These are phyloP conservation scores for Horisme vitalbata DNA, from an alignment of 2,888 invertebrate species.

Conservation along the genomic window DNA sequence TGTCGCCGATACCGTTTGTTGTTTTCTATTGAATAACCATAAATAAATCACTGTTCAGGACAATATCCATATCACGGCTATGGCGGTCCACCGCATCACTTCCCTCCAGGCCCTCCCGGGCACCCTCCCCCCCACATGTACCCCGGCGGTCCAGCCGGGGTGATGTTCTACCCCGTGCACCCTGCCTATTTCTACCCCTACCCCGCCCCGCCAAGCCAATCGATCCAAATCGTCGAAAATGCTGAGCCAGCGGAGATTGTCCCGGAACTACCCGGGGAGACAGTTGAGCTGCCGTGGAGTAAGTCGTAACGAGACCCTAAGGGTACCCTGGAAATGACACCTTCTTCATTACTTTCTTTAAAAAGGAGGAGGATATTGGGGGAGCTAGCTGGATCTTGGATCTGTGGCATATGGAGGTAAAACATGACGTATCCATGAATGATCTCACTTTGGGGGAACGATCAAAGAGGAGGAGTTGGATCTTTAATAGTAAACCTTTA, in stretches of 20 bases:
- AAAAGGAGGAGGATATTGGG: too few species aligned
- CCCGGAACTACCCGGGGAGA: constrained; percentile 73
- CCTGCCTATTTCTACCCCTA: constrained; percentile 74
- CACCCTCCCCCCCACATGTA: constrained; percentile 44
- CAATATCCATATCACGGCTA: constrained; percentile 65
- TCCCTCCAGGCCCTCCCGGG: constrained; percentile 43
- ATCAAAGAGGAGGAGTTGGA: too few species aligned
- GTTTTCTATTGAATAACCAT: constrained; percentile 25
- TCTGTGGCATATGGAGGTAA: too few species aligned
- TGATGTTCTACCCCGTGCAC: constrained; percentile 68
- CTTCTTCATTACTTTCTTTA: constrained; percentile 43
- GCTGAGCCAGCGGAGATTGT: constrained; percentile 52
- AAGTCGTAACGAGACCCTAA: constrained; percentile 51
- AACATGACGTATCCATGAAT: too few species aligned
- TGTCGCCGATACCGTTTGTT: background rate
- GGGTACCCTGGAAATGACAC: constrained; percentile 50
- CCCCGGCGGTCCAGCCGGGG: constrained; percentile 54
- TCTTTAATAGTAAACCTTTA: too few species aligned
- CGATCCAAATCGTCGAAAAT: constrained; percentile 54
- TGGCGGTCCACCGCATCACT: constrained; percentile 57
- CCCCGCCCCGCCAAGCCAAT: constrained; percentile 48
- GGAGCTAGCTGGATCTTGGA: too few species aligned
- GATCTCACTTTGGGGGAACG: too few species aligned
- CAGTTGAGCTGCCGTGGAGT: constrained; percentile 78
- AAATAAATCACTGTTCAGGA: constrained; percentile 57